Percentiles rank a stretch among this genome's conserved stretches.
Evolutionary conservation across 2,888 invertebrate genomes (phyloP).

Genomic region (Chaetogeoica ovagalla): DNA sequence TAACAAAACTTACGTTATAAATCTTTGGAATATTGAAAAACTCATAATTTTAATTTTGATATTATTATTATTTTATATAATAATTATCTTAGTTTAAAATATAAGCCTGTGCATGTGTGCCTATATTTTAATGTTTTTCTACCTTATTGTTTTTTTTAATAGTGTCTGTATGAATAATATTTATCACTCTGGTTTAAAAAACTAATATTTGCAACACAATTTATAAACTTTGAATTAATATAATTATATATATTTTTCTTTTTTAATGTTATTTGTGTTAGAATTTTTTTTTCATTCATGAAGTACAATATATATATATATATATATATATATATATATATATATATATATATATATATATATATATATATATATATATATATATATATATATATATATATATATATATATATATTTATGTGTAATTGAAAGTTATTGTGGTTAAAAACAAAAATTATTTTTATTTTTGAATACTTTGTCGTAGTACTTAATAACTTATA

Average conservation of each 20-base stretch:
- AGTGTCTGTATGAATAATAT: constrained; percentile 14
- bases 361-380: constrained; percentile 46
- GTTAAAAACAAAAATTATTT: constrained; percentile 5
- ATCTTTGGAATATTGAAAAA: constrained; percentile 26
- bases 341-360: constrained; percentile 47
- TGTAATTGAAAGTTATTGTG: constrained; percentile 18
- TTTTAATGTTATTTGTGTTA: constrained; percentile 43
- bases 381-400: constrained; percentile 48
- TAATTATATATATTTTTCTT: constrained; percentile 17
- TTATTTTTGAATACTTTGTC: background rate
- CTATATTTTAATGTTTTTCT: constrained; percentile 46
- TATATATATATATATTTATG: constrained; percentile 39
- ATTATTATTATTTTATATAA: constrained; percentile 30
- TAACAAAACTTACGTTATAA: constrained; percentile 37
- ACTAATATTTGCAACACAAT: constrained; percentile 24
- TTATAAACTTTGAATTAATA: constrained; percentile 42
- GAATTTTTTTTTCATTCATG: constrained; percentile 33
- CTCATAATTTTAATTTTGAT: constrained; percentile 45
- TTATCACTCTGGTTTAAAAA: constrained; percentile 18
- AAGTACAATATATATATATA: constrained; percentile 33
- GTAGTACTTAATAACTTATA: background rate
- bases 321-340: constrained; percentile 45
- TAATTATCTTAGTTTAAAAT: constrained; percentile 41
- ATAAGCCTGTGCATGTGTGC: constrained; percentile 42
- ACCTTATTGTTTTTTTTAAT: constrained; percentile 31